These are phyloP conservation scores for Ellobium chinense DNA, from an alignment of 2,888 invertebrate genomes.

Conservation along the genomic window DNA sequence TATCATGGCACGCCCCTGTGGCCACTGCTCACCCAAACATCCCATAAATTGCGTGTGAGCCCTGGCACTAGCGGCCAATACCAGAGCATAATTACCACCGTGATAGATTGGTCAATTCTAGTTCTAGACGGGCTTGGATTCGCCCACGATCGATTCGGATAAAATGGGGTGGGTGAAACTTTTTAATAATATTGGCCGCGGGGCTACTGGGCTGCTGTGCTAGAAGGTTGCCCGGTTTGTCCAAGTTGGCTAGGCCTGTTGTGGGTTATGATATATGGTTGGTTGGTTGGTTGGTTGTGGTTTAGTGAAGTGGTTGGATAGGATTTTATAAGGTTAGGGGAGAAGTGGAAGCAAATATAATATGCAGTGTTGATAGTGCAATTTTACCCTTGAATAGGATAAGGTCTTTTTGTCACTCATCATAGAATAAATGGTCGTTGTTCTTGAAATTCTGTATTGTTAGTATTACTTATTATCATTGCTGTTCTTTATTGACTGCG, in stretches of 20 bases:
- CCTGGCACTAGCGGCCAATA: neutral
- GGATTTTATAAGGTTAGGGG: neutral
- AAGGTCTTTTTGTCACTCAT: no score
- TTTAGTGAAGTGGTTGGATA: neutral
- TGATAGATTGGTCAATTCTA: constrained; percentile 41
- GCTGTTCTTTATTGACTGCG: no score
- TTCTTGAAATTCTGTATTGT: no score
- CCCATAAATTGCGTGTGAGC: constrained; percentile 12
- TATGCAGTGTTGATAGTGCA: neutral
- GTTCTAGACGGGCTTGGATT: constrained; percentile 30
- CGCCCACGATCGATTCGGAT: constrained; percentile 31
- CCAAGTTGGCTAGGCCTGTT: no score
- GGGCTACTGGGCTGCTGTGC: neutral
- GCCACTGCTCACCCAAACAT: neutral
- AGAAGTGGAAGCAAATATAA: neutral
- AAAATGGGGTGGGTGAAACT: neutral
- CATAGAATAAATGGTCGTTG: no score
- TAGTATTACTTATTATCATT: no score
- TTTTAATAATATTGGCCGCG: constrained; percentile 1
- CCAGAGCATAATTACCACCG: constrained; percentile 23
- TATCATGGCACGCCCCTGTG: neutral
- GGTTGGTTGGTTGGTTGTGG: neutral
- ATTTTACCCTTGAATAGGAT: no score
- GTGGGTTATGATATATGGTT: no score
- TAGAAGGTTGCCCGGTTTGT: no score